Conservation (phyloP, 2,888 invertebrate genomes). For the Pilophorus perplexus region DNA sequence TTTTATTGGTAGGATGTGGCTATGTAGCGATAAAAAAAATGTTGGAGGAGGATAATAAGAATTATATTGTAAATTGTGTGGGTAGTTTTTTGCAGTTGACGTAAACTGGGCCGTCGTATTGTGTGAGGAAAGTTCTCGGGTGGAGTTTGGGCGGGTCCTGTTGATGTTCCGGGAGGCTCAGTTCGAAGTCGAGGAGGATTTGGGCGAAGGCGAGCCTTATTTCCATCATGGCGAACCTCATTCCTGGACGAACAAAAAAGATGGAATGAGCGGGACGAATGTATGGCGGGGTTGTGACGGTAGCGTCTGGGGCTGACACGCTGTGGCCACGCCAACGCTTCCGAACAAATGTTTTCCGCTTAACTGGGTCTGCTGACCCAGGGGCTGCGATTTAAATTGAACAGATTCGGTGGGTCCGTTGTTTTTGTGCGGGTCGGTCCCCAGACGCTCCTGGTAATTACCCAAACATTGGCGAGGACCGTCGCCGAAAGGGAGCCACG, state of each 20-base stretch:
- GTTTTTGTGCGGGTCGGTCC: too few species aligned
- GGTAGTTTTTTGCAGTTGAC: slow-evolving; percentile 8
- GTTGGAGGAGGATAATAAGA: too few species aligned
- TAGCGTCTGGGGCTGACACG: too few species aligned
- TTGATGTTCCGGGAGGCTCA: background rate
- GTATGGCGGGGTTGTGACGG: too few species aligned
- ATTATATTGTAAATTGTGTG: too few species aligned
- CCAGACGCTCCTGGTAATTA: too few species aligned
- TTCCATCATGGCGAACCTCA: slow-evolving; percentile 31
- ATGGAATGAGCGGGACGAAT: background rate
- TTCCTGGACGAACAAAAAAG: slow-evolving; percentile 1
- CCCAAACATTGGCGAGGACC: slow-evolving; percentile 28
- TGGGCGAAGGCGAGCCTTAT: slow-evolving; percentile 25
- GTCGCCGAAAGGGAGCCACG: slow-evolving; percentile 35
- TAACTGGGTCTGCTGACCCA: too few species aligned
- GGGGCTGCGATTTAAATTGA: too few species aligned
- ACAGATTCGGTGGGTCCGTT: too few species aligned
- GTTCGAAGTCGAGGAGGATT: slow-evolving; percentile 19
- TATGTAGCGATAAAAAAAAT: too few species aligned
- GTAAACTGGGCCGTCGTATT: slow-evolving; percentile 5
- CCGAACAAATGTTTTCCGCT: too few species aligned
- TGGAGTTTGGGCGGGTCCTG: slow-evolving; percentile 5
- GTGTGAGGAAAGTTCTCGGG: slow-evolving; percentile 5
- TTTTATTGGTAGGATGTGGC: too few species aligned
- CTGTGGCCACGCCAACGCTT: background rate